Percentiles rank a stretch among this genome's conserved stretches.
These are phyloP conservation scores for Balaenoptera acutorostrata DNA, from an alignment of 2,113 vertebrate species.

Conservation along the genomic window DNA sequence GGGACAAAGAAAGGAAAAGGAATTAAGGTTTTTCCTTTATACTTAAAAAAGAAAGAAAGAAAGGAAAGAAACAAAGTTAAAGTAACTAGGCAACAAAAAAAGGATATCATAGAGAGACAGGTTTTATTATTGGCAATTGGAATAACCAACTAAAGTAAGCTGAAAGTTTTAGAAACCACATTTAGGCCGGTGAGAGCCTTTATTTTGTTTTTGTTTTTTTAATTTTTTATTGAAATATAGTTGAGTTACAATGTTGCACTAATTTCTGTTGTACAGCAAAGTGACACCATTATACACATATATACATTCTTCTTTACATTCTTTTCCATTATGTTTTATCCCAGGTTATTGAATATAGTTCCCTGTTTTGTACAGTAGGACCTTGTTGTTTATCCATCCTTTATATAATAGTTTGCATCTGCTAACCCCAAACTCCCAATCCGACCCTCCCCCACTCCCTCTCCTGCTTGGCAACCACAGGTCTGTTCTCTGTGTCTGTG, in stretches of 20 bases:
- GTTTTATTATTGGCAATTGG: neutral
- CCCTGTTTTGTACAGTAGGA: neutral
- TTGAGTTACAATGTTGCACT: neutral
- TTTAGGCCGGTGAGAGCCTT: neutral
- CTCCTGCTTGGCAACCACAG: neutral
- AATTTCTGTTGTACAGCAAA: neutral
- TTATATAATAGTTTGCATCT: neutral
- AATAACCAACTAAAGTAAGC: neutral
- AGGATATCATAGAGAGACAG: neutral
- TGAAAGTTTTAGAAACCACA: neutral
- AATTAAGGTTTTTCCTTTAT: neutral
- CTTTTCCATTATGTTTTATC: neutral
- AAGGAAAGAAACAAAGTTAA: neutral
- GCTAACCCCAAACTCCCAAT: neutral
- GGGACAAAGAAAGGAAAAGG: neutral
- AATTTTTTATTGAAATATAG: neutral
- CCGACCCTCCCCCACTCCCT: fast-evolving
- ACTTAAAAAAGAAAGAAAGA: neutral
- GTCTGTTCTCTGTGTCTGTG: neutral
- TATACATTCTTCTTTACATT: neutral
- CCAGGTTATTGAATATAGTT: neutral
- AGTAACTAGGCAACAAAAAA: neutral
- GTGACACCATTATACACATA: neutral
- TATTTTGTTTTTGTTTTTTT: neutral
- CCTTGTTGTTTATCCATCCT: neutral